These are phyloP conservation scores for Odontomachus brunneus DNA, from an alignment of 1,140 invertebrate species.

Conservation along the genomic window DNA sequence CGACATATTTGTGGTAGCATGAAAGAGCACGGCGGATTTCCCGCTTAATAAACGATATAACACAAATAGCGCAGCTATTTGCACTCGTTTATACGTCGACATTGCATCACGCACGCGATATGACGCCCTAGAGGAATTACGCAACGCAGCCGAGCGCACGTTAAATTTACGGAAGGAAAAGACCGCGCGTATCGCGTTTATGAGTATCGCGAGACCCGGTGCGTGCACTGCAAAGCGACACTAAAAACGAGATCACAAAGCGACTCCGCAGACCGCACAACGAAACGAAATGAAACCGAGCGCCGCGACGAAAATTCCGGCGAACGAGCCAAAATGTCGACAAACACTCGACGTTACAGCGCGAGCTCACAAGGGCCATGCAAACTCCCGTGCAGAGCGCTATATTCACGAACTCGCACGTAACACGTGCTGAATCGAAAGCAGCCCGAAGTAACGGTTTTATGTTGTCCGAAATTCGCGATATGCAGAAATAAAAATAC, in stretches of 20 bases:
- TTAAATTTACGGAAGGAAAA: slow-evolving; percentile 56
- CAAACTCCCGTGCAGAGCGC: not conserved
- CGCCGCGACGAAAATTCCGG: slow-evolving; percentile 38
- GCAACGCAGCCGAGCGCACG: slow-evolving; percentile 28
- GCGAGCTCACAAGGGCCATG: slow-evolving; percentile 13
- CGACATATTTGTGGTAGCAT: not conserved
- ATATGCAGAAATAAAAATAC: not conserved
- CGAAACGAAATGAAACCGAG: slow-evolving; percentile 25
- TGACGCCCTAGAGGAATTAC: slow-evolving; percentile 29
- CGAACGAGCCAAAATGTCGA: slow-evolving; percentile 34
- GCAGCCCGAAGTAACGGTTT: not conserved
- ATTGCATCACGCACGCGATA: slow-evolving; percentile 47
- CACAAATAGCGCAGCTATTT: slow-evolving; percentile 25
- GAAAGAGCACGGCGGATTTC: slow-evolving; percentile 21
- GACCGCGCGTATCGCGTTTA: not conserved
- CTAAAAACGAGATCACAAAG: slow-evolving; percentile 38
- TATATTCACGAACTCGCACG: slow-evolving; percentile 18
- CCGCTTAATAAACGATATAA: slow-evolving; percentile 30
- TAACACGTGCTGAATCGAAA: slow-evolving; percentile 1
- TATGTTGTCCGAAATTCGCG: not conserved
- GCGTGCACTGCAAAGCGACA: slow-evolving; percentile 3
- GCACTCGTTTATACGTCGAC: slow-evolving; percentile 28
- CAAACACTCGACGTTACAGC: slow-evolving; percentile 13
- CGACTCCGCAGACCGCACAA: not conserved
- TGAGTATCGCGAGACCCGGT: not conserved